Base-by-base conservation (phyloP, 1,140 invertebrate species). In the Sitodiplosis mosellana region DNA sequence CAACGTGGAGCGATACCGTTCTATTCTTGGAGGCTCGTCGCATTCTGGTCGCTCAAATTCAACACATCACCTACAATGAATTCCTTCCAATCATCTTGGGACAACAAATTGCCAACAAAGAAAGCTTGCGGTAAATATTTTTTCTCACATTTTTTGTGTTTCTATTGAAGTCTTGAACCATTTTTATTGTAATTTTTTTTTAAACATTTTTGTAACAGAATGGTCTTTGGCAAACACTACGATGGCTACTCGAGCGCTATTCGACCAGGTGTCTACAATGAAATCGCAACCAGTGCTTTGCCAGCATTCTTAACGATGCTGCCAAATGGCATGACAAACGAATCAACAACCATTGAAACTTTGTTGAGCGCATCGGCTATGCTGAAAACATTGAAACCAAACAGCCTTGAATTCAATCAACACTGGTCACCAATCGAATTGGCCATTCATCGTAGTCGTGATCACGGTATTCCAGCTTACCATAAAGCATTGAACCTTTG, bases 391-490 rank as follows among this genome's bases (percentile, higher is more conserved):
- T 48, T 55, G 8, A 51, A 54, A 27, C 55, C 53, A 14, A 60
- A 64, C 17, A 56, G 53, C 41, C 63, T 52, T 53, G 62, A 62
- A 49, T 54, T 53, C 48, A 47, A 52, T 52, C 36, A 34, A 36
- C 58, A 59, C 53, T 72, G 72, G 71, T 67, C 76, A 57, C 69
- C 70, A 54, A 53, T 67, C 57, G 59, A 73, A 48, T 52, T 75
- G 52, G 61, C 75, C 46, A 60, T 80, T 14, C 77, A 81, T 47
- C 62, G 80, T 58, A 86, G 81, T 0, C 70, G 93, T 41, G 94
- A 98, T 65, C 91, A 97, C 59, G 94, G 91, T 0, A 66, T 97
- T 20, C 78, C 89, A 0, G 74, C 84, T 1, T 98, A 97, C 59
- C 69, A 81, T 1, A 69, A 80, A 21, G 87, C 79, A 52, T 51